phyloP scores from a whole-genome alignment of 2,888 invertebrate genomes.

The Ischnura elegans region DNA sequence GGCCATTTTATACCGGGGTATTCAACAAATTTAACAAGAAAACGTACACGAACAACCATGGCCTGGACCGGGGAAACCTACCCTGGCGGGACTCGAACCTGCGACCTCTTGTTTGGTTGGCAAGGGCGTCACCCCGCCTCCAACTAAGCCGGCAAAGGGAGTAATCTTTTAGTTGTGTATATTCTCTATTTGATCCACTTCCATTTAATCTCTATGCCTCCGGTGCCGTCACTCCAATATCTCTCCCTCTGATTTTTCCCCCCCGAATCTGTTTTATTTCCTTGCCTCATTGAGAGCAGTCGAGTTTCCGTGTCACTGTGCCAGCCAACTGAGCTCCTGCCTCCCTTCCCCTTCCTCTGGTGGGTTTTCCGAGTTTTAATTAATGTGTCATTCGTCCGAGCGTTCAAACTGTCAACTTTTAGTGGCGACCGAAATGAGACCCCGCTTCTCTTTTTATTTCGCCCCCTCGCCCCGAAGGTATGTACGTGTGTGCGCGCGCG shows the following conservation, averaged over 20 bases:
- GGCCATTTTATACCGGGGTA: too few species aligned
- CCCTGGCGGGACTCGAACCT: too few species aligned
- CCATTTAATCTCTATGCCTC: neutral
- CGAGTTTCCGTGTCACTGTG: conserved; percentile 13
- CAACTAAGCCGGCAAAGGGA: too few species aligned
- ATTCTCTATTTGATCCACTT: too few species aligned
- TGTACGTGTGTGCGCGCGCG: too few species aligned
- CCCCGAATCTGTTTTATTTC: neutral
- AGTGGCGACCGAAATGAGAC: conserved; percentile 1
- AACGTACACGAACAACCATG: too few species aligned
- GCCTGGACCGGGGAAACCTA: too few species aligned
- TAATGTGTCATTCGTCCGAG: conserved; percentile 31
- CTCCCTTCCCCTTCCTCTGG: neutral
- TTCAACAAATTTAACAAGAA: too few species aligned
- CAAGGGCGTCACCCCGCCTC: too few species aligned
- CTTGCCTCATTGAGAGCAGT: neutral
- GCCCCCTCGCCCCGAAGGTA: neutral
- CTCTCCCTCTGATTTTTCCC: neutral
- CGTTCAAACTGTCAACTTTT: conserved; percentile 25
- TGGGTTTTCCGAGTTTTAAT: conserved; percentile 2
- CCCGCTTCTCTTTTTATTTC: neutral
- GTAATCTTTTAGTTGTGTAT: too few species aligned
- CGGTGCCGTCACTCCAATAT: neutral
- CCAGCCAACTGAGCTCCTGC: neutral
- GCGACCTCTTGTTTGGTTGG: too few species aligned